Percentiles rank a stretch among this genome's conserved stretches.
phyloP scores from a whole-genome alignment of 2,113 vertebrate genomes.

The Siniperca knerii region DNA sequence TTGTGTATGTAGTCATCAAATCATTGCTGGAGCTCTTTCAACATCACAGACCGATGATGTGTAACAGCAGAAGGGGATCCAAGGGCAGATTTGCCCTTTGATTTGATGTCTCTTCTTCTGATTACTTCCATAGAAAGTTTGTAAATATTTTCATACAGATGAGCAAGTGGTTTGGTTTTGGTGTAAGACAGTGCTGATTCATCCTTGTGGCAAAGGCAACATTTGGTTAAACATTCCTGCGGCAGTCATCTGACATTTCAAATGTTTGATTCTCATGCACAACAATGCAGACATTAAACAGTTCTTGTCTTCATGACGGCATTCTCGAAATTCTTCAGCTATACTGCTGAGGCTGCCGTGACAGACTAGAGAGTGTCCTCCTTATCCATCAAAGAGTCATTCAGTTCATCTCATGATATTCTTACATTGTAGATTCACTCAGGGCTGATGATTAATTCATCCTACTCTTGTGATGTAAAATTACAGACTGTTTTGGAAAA shows the following conservation, averaged over 20 bases:
- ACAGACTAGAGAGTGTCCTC: neutral
- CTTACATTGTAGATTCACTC: neutral
- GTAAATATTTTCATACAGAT: conserved; percentile 39
- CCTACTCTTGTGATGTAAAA: neutral
- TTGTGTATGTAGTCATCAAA: too few relatives aligned
- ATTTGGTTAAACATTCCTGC: conserved; percentile 32
- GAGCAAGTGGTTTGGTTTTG: neutral
- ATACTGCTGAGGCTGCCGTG: neutral
- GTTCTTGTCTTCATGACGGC: neutral
- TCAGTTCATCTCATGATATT: neutral
- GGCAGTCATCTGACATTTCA: conserved; percentile 16
- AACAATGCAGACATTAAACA: neutral
- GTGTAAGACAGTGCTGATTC: conserved; percentile 1
- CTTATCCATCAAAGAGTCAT: neutral
- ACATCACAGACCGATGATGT: neutral
- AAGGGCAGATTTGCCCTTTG: neutral
- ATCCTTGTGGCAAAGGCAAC: neutral
- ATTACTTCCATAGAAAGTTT: conserved; percentile 20
- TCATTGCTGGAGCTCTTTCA: neutral
- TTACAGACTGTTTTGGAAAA: conserved; percentile 18
- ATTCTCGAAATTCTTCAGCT: neutral
- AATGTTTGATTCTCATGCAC: conserved; percentile 16
- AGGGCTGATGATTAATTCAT: conserved; percentile 33
- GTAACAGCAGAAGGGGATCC: neutral
- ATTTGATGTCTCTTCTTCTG: neutral